Base-by-base conservation (phyloP, 1,140 invertebrate genomes). In the Melitaea cinxia region DNA sequence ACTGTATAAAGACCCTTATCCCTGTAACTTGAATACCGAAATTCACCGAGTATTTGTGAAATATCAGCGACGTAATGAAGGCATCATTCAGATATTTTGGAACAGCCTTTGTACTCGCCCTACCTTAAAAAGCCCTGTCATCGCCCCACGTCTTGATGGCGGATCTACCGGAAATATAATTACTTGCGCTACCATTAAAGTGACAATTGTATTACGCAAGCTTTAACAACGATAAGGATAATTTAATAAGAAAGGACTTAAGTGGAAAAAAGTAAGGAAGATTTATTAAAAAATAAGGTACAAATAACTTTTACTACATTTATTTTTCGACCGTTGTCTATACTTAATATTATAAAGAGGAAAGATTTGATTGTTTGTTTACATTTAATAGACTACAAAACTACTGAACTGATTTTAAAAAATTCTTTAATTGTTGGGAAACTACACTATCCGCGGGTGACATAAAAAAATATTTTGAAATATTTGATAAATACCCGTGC, bases 31-130 rank as follows among this genome's bases (percentile, higher is more conserved):
- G 37, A 58, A 15, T 33, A 5, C 56, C 56, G 56, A 42, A 49
- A 78, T 77, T 74, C 64, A 61, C 45, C 33, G 59, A 73, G 73
- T 73, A 78, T 75, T 82, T 75, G 68, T 58, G 54, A 76, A 73
- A 78, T 73, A 73, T 81, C 80, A 81, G 64, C 73, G 68, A 39
- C 69, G 58, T 82, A 83, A 83, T 82, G 80, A 79, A 85, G 73
- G 76, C 74, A 77, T 82, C 77, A 80, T 78, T 79, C 77, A 79
- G 68, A 59, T 66, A 63, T 63, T 77, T 68, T 68, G 59, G 68
- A 58, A 42, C 15, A 49, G 56, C 56, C 42, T 23, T 58, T 58
- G 74, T 68, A 56, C 70, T 72, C 70, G 57, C 59, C 52, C 66
- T 56, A 57, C 63, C 52, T 63, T 72, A 65, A 77, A 74, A 68